Evolutionary conservation across 2,797 vertebrate genomes (phyloP).

Genomic region (Acipenser transmontanus): DNA sequence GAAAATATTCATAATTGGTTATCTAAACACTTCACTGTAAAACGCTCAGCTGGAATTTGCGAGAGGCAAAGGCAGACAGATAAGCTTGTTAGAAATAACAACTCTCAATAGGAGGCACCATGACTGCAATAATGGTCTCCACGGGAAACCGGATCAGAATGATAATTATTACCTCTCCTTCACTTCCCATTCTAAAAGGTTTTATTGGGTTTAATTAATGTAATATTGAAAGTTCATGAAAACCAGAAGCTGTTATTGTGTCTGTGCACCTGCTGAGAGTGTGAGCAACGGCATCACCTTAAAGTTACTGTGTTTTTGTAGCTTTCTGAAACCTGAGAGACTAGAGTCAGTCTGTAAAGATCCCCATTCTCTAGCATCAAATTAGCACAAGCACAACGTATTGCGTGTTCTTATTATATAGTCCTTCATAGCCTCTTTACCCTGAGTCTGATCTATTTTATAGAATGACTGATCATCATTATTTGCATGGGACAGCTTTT

Average conservation of each 20-base stretch:
- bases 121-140: constrained; percentile 12
- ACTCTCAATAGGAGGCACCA: neutral
- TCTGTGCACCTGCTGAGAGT: neutral
- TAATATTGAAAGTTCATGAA: neutral
- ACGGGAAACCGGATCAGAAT: constrained; percentile 10
- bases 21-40: neutral
- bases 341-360: too few relatives aligned
- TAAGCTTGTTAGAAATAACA: constrained; percentile 15
- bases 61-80: neutral
- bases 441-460: too few relatives aligned
- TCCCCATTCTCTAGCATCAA: too few relatives aligned
- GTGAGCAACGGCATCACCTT: neutral
- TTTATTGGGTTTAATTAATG: constrained; percentile 1
- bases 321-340: too few relatives aligned
- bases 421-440: too few relatives aligned
- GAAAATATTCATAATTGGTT: constrained; percentile 27
- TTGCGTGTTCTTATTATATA: too few relatives aligned
- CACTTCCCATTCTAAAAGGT: neutral
- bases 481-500: too few relatives aligned
- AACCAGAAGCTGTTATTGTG: neutral
- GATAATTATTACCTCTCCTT: constrained; percentile 7
- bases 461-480: too few relatives aligned
- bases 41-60: neutral
- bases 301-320: too few relatives aligned
- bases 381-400: too few relatives aligned